phyloP scores from a whole-genome alignment of 1,140 invertebrate genomes.

The Trichogramma pretiosum region DNA sequence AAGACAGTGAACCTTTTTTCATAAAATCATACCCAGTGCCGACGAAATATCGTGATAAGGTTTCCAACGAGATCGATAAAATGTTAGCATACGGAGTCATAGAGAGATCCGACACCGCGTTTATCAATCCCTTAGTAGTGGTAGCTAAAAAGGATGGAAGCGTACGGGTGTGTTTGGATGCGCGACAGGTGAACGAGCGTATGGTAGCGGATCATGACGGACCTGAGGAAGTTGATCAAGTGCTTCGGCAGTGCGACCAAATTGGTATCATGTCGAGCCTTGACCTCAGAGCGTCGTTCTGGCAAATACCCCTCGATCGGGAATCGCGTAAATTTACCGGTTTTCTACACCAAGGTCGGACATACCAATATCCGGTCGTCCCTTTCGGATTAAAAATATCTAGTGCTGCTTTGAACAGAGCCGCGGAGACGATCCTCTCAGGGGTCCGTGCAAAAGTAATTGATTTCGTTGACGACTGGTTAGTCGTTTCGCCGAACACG shows the following conservation, averaged over 20 bases:
- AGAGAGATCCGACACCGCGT: constrained; percentile 23
- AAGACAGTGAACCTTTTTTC: constrained; percentile 12
- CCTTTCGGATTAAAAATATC: not conserved
- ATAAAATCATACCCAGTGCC: constrained; percentile 20
- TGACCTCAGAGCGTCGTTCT: not conserved
- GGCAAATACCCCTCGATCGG: not conserved
- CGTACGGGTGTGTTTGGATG: constrained; percentile 31
- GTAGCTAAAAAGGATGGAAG: constrained; percentile 26
- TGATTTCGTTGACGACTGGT: not conserved
- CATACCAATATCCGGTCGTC: not conserved
- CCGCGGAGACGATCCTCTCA: not conserved
- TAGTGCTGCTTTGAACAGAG: not conserved
- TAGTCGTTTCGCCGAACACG: not conserved
- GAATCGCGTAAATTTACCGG: not conserved
- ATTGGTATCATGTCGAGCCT: not conserved
- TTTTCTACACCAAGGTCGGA: not conserved
- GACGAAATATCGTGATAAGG: constrained; percentile 10
- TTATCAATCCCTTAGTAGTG: constrained; percentile 27
- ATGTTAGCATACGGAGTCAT: constrained; percentile 24
- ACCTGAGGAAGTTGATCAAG: not conserved
- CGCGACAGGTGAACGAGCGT: constrained; percentile 25
- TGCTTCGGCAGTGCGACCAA: not conserved
- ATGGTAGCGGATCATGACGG: constrained; percentile 27
- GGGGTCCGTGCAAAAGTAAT: not conserved
- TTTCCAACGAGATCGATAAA: constrained; percentile 9